phyloP scores from a whole-genome alignment of 1,140 invertebrate genomes.

The Leptoteleia sp. region DNA sequence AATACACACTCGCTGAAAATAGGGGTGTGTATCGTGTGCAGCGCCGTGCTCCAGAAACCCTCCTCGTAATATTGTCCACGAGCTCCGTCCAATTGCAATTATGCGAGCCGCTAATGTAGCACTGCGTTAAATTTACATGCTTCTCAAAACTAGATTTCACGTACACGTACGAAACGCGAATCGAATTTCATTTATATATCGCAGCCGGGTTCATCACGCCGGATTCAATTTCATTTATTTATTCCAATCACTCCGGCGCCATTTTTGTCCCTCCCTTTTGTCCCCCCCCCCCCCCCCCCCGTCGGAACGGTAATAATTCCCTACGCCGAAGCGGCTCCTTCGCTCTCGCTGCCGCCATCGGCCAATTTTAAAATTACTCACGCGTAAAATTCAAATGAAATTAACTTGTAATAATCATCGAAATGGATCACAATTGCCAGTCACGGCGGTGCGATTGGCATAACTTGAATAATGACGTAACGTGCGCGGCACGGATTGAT shows the following conservation, averaged over 20 bases:
- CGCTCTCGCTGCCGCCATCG: too few species aligned
- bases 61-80: constrained; percentile 56
- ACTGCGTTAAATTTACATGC: constrained; percentile 71
- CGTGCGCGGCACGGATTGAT: background rate
- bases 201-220: background rate
- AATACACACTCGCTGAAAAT: constrained; percentile 51
- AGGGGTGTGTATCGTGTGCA: constrained; percentile 59
- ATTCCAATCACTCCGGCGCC: too few species aligned
- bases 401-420: background rate
- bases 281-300: too few species aligned
- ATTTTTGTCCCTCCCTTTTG: too few species aligned
- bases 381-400: too few species aligned
- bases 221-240: too few species aligned
- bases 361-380: too few species aligned
- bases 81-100: constrained; percentile 70
- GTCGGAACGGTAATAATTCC: too few species aligned
- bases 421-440: background rate
- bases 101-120: constrained; percentile 65
- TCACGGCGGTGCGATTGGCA: background rate
- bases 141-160: constrained; percentile 67
- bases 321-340: too few species aligned
- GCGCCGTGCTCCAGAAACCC: constrained; percentile 62
- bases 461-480: background rate
- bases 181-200: constrained; percentile 36
- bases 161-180: constrained; percentile 27